Conservation (phyloP, 2,888 invertebrate genomes). For the Sabellastarte sp. region DNA sequence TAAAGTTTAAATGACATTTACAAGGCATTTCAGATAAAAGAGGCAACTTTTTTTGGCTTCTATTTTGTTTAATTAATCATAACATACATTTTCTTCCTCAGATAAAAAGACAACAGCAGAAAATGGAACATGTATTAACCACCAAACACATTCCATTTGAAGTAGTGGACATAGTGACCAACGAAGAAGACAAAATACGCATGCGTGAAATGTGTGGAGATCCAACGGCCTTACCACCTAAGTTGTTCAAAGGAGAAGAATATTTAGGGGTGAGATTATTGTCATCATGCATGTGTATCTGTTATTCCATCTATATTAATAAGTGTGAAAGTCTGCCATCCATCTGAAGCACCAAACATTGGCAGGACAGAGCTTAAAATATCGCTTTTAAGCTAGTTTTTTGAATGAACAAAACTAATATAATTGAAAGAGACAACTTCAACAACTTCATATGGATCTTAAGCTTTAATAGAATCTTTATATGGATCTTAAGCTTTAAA, state of each 20-base stretch:
- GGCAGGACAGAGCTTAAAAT: too few relatives aligned
- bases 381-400: too few relatives aligned
- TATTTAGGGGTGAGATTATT: constrained; percentile 1
- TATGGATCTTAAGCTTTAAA: too few relatives aligned
- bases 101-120: background rate
- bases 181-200: background rate
- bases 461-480: too few relatives aligned
- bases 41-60: too few relatives aligned
- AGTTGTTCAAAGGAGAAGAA: background rate
- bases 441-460: too few relatives aligned
- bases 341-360: too few relatives aligned
- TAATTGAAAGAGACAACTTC: too few relatives aligned
- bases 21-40: too few relatives aligned
- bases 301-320: background rate
- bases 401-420: too few relatives aligned
- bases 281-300: background rate
- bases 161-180: background rate
- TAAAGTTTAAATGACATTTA: too few relatives aligned
- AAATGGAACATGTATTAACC: background rate
- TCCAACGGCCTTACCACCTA: background rate
- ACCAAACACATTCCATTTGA: background rate
- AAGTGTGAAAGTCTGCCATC: too few relatives aligned
- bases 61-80: background rate
- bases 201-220: constrained; percentile 1
- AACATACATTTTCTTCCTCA: background rate